Evolutionary conservation across 2,888 invertebrate genomes (phyloP), one percentile per base, ranked within the genome.

Genomic region (Trisateles emortualis): DNA sequence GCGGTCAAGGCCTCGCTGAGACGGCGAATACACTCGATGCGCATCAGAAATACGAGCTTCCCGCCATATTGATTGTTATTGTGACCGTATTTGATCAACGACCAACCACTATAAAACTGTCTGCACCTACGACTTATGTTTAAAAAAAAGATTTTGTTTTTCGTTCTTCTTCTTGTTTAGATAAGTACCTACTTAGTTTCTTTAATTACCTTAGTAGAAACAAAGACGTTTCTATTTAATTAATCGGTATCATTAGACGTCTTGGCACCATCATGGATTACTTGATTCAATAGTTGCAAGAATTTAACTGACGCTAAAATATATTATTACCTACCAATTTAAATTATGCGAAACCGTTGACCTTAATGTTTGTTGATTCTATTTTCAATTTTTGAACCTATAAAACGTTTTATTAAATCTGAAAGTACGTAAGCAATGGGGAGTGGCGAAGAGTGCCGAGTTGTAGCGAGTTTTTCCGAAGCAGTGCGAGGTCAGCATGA

Each of bases 401-500:
- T 14, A 24, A 50, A 51, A 32, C 32, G 40, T 53, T 53, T 42
- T 48, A 52, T 49, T 57, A 52, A 41, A 70, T 64, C 52, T 46
- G 64, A 58, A 69, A 39, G 40, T 65, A 64, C 52, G 63, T 68
- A 56, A 45, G 51, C 51, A 67, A 59, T 58, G 48, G 29, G 50
- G 60, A 66, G 49, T 72, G 69, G 66, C 83, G 84, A 78, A 68
- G 63, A 76, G 67, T 64, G 71, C 83, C 88, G 87, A 88, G 74
- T 55, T 68, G 40, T 52, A 72, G 65, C 89, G 88, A 89, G 84
- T 83, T 88, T 87, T 87, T 83, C 86, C 88, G 87, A 88, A 85
- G 85, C 82, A 78, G 64, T 63, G 81, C 84, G 92, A 92, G 95
- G 95, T 95, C 94, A 95, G 82, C 79, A 73, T 81, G 86, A 95